Base-by-base conservation (phyloP, 2,797 vertebrate genomes). In the Tadarida brasiliensis region DNA sequence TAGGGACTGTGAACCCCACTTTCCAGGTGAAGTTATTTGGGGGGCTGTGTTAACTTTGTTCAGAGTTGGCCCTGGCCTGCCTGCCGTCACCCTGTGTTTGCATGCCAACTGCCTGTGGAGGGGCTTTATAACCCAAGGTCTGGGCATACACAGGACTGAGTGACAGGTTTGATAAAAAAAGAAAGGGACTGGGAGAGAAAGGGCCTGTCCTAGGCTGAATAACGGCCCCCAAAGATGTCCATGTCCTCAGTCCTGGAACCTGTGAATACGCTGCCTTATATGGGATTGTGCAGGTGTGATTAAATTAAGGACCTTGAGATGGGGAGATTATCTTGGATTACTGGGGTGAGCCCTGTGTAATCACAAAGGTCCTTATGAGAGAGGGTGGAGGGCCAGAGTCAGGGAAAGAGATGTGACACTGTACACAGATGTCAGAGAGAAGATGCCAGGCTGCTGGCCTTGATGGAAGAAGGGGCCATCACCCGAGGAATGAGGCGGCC, bases 171-270 rank as follows among this genome's bases (percentile, higher is more conserved):
- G 57, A 80, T 6, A 3, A 6, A 63, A 56, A 68, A 30, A 78
- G 26, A 63, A 44, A 26, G 1, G 3, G n/a, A 26, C 10, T 0
- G 7, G 39, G 65, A 59, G 61, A 56, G 28, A 16, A 4, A 14
- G 51, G 16, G 1, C 35, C 47, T 3, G 8, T 7, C 74, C 56
- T 33, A 28, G 30, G 70, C 17, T 14, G 19, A 59, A 8, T 5
- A 5, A n/a, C 0, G 26, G 28, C 20, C 33, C 30, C 7, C 6
- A 28, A 78, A 26, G 30, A 28, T 4, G 12, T 10, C 56, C 30
- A 0, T 0, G 0, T 24, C 65, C 49, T 15, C 16, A 35, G 11
- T 57, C 54, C 57, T 11, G 33, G 30, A 3, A 12, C 30, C 56
- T 12, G 28, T 33, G 30, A 51, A 54, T 11, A 12, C 16, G 57